These are phyloP conservation scores for Parus major DNA, from an alignment of 2,113 vertebrate genomes.

Conservation along the genomic window DNA sequence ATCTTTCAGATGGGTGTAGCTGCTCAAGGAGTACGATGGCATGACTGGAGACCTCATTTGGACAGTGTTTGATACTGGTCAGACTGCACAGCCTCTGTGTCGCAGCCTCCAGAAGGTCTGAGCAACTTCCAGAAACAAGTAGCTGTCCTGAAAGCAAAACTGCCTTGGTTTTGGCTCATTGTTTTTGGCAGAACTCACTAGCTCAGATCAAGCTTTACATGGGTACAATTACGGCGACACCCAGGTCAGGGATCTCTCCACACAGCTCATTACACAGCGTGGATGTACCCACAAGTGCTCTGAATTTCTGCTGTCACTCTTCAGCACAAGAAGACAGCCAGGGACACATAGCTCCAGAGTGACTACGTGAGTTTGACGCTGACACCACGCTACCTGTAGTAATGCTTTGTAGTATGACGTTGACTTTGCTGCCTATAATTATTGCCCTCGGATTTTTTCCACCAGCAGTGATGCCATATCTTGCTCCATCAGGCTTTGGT, in stretches of 20 bases:
- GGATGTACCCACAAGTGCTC: neutral
- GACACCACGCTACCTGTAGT: neutral
- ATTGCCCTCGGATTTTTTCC: neutral
- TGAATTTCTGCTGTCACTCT: neutral
- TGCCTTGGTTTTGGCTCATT: neutral
- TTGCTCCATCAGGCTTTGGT: neutral
- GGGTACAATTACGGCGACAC: rapidly evolving
- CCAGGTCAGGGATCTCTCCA: neutral
- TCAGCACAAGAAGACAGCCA: neutral
- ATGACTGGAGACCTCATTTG: neutral
- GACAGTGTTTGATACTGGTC: neutral
- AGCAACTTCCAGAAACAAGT: neutral
- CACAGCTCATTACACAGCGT: rapidly evolving
- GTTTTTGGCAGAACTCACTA: neutral
- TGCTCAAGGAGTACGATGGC: neutral
- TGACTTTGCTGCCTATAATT: neutral
- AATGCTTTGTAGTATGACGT: neutral
- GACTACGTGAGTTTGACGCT: neutral
- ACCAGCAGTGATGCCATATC: neutral
- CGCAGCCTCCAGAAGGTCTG: neutral
- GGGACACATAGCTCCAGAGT: neutral
- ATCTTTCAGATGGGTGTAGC: neutral
- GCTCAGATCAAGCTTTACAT: neutral
- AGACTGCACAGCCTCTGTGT: neutral
- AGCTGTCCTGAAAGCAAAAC: neutral